Evolutionary conservation across 2,113 vertebrate genomes (phyloP).

Genomic region (Chaenocephalus aceratus): DNA sequence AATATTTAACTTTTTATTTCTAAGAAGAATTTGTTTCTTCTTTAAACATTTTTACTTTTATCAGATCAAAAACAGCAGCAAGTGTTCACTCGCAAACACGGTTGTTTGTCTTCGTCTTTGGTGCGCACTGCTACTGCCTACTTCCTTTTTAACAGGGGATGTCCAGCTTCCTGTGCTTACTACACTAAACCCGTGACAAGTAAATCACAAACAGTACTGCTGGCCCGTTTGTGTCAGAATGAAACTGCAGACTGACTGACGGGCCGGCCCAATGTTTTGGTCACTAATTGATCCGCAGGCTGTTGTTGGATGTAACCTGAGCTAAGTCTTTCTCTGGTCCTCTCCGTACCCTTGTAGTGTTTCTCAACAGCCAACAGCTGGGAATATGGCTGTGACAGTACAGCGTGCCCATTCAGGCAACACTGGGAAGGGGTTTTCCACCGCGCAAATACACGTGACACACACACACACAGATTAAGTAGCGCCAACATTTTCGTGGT

Average conservation of each 20-base stretch:
- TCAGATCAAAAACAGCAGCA: conserved; percentile 3
- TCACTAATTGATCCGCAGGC: conserved; percentile 21
- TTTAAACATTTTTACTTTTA: neutral
- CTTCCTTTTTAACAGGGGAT: conserved; percentile 77
- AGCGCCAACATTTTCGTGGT: conserved; percentile 63
- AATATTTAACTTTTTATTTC: neutral
- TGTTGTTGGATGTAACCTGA: conserved; percentile 49
- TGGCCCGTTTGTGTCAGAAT: conserved; percentile 41
- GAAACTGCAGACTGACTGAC: conserved; percentile 17
- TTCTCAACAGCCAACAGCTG: conserved; percentile 78
- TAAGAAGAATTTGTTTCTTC: neutral
- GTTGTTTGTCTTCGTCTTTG: conserved; percentile 38
- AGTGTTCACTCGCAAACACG: neutral
- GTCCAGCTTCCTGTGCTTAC: conserved; percentile 75
- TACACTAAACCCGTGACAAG: conserved; percentile 67
- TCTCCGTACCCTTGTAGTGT: conserved; percentile 48
- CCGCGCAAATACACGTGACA: conserved; percentile 63
- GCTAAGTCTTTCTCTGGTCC: conserved; percentile 5
- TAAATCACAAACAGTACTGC: conserved; percentile 38
- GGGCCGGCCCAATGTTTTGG: conserved; percentile 17
- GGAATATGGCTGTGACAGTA: conserved; percentile 74
- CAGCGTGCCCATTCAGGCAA: conserved; percentile 74
- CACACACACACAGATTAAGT: conserved; percentile 44
- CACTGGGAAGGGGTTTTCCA: conserved; percentile 80
- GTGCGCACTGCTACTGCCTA: conserved; percentile 57